Percentiles rank a stretch among this genome's conserved stretches.
Evolutionary conservation across 2,113 vertebrate genomes (phyloP).

Genomic region (Cyphomyrus plagiostoma): DNA sequence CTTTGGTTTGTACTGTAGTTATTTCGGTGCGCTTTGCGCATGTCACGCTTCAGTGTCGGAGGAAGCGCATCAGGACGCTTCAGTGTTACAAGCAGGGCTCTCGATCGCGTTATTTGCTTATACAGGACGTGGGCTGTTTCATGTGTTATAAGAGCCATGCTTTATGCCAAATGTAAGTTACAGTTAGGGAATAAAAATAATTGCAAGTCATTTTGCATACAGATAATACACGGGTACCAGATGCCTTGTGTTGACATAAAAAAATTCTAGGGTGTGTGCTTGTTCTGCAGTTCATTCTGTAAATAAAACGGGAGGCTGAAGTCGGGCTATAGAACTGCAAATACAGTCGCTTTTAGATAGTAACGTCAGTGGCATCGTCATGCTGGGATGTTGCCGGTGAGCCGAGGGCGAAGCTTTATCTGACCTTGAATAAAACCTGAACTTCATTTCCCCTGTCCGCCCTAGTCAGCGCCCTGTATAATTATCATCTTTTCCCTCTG

Average conservation of each 20-base stretch:
- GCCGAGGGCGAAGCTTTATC: background rate
- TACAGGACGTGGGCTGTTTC: background rate
- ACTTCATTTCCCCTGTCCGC: background rate
- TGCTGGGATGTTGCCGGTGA: background rate
- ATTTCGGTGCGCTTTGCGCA: background rate
- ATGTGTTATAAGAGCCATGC: background rate
- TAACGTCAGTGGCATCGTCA: background rate
- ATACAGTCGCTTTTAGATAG: background rate
- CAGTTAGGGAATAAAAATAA: background rate
- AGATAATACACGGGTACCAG: background rate
- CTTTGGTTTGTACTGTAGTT: background rate
- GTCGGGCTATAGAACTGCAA: background rate
- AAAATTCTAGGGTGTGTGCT: background rate
- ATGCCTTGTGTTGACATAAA: background rate
- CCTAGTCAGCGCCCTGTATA: background rate
- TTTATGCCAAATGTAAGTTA: background rate
- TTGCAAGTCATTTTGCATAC: background rate
- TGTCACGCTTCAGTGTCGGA: slow-evolving; percentile 18
- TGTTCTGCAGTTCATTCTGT: background rate
- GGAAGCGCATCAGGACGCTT: background rate
- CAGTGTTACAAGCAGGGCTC: background rate
- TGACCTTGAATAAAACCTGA: slow-evolving; percentile 1
- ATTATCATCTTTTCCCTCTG: background rate
- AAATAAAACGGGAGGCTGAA: background rate
- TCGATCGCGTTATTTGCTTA: background rate